Conservation (phyloP, 2,888 invertebrate species). For the Allophyes oxyacanthae region DNA sequence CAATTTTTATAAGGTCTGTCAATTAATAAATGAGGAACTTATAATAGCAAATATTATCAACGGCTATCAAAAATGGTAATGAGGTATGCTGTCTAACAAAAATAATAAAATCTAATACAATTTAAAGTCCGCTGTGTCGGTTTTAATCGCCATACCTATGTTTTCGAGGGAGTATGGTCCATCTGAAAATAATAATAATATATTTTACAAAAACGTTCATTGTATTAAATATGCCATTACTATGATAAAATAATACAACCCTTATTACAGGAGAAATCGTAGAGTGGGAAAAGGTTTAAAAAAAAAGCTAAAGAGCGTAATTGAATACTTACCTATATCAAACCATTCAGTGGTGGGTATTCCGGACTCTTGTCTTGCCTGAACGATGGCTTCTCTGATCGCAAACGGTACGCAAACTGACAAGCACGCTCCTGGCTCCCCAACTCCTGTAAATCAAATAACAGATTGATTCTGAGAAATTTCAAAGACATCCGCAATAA, state of each 20-base stretch:
- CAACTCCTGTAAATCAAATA: conserved; percentile 67
- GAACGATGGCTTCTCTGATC: conserved; percentile 88
- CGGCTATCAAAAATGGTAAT: no score
- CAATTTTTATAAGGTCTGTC: no score
- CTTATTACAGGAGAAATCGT: no score
- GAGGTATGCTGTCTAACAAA: no score
- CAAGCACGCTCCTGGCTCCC: conserved; percentile 79
- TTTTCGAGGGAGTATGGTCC: conserved; percentile 64
- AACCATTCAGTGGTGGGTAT: conserved; percentile 83
- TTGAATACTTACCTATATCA: conserved; percentile 79
- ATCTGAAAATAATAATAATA: conserved; percentile 56
- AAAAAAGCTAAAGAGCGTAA: neutral
- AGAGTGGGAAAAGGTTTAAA: no score
- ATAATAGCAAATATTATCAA: no score
- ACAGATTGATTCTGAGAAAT: no score
- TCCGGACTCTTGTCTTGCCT: conserved; percentile 89
- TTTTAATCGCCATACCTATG: conserved; percentile 52
- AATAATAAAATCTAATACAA: conserved; percentile 8
- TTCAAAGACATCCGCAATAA: no score
- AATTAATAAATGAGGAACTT: no score
- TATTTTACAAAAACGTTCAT: neutral
- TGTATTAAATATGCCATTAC: no score
- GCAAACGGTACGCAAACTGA: conserved; percentile 82
- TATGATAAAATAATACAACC: no score
- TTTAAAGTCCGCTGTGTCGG: conserved; percentile 28